Percentiles rank a stretch among this genome's conserved stretches.
phyloP scores from a whole-genome alignment of 2,113 vertebrate species.

The Triplophysa siluroides region DNA sequence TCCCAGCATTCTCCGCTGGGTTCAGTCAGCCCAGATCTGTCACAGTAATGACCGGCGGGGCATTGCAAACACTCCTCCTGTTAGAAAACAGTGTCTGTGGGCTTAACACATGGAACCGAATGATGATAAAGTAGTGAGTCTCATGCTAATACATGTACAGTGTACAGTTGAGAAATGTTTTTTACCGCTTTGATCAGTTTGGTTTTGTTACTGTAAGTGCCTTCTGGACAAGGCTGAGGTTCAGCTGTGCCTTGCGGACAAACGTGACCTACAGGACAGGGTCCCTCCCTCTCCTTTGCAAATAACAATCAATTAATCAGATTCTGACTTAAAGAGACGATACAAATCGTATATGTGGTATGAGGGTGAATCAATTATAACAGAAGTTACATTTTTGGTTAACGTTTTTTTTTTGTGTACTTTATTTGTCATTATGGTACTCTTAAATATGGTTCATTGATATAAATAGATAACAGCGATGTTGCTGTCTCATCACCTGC shows the following conservation, averaged over 20 bases:
- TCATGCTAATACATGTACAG: background rate
- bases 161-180: background rate
- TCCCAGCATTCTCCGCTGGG: conserved; percentile 80
- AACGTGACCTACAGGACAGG: conserved; percentile 83
- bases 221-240: conserved; percentile 79
- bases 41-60: conserved; percentile 81
- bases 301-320: conserved; percentile 10
- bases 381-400: too few relatives aligned
- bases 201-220: conserved; percentile 76
- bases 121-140: background rate
- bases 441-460: too few relatives aligned
- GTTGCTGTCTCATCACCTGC: conserved; percentile 64
- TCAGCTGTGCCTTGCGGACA: conserved; percentile 74
- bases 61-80: conserved; percentile 75
- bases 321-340: too few relatives aligned
- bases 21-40: conserved; percentile 69
- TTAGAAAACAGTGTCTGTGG: background rate
- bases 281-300: conserved; percentile 77
- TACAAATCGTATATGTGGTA: too few relatives aligned
- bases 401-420: too few relatives aligned
- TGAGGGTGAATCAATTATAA: too few relatives aligned
- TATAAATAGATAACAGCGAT: background rate
- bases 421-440: too few relatives aligned
- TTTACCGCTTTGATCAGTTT: conserved; percentile 78
- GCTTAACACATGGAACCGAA: background rate